Percentiles rank a stretch among this genome's conserved stretches.
Evolutionary conservation across 2,888 invertebrate species (phyloP).

Genomic region (Cephus spinipes): DNA sequence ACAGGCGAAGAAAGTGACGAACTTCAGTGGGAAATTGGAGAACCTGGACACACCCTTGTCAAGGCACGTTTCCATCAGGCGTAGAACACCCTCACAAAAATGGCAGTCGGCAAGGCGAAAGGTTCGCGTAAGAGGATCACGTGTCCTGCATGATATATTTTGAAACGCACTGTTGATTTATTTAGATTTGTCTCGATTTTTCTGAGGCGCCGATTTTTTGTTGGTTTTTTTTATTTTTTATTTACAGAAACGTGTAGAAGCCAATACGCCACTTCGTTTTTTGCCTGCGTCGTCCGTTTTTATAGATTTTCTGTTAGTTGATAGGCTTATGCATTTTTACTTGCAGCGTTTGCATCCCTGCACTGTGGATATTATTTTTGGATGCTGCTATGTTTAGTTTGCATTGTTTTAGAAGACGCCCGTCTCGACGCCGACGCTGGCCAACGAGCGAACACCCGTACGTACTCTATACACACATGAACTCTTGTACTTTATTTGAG

Average conservation of each 20-base stretch:
- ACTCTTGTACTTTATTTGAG: not conserved
- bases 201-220: not conserved
- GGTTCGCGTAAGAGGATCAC: constrained; percentile 61
- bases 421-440: constrained; percentile 63
- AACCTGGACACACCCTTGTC: constrained; percentile 60
- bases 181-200: not conserved
- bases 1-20: constrained; percentile 55
- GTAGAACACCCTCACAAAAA: constrained; percentile 62
- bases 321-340: not conserved
- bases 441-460: constrained; percentile 79
- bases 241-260: not conserved
- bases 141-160: constrained; percentile 13
- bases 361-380: constrained; percentile 28
- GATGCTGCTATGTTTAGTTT: constrained; percentile 58
- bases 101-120: constrained; percentile 64
- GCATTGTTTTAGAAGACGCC: constrained; percentile 62
- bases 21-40: constrained; percentile 59
- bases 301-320: not conserved
- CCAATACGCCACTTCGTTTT: not conserved
- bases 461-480: constrained; percentile 70
- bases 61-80: constrained; percentile 61
- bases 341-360: constrained; percentile 5
- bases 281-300: not conserved
- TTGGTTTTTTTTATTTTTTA: not conserved
- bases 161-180: not conserved